Conservation (phyloP, 1,140 invertebrate species). For the Phocides pigmalion region DNA sequence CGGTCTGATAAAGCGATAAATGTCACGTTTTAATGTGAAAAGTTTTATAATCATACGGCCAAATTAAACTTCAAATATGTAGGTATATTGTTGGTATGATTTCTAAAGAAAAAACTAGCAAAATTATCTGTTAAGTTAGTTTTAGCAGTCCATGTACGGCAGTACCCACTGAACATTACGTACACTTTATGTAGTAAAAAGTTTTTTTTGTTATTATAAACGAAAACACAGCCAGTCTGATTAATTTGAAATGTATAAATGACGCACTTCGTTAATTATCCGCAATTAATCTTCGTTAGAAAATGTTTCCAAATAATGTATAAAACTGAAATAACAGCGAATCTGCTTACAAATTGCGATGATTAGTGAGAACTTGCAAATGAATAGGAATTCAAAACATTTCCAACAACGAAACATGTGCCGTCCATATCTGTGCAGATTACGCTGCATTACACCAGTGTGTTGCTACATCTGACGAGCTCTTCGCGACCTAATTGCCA, state of each 20-base stretch:
- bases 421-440: conserved; percentile 13
- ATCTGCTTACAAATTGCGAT: background rate
- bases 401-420: conserved; percentile 17
- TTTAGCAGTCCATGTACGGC: too few species aligned
- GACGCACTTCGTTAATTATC: background rate
- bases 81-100: too few species aligned
- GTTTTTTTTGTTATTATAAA: too few species aligned
- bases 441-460: conserved; percentile 12
- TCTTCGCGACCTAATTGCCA: conserved; percentile 20
- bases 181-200: too few species aligned
- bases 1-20: background rate
- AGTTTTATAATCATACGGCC: background rate
- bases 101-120: too few species aligned
- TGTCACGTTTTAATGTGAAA: background rate
- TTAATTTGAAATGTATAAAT: too few species aligned
- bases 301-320: background rate
- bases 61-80: too few species aligned
- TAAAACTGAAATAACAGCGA: background rate
- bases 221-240: too few species aligned
- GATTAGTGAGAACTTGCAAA: conserved; percentile 7
- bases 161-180: too few species aligned
- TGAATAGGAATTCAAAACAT: conserved; percentile 3
- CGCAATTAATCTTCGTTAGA: too few species aligned
- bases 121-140: too few species aligned
- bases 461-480: conserved; percentile 12